Base-by-base conservation (phyloP, 2,888 invertebrate species). In the Nowickia ferox region DNA sequence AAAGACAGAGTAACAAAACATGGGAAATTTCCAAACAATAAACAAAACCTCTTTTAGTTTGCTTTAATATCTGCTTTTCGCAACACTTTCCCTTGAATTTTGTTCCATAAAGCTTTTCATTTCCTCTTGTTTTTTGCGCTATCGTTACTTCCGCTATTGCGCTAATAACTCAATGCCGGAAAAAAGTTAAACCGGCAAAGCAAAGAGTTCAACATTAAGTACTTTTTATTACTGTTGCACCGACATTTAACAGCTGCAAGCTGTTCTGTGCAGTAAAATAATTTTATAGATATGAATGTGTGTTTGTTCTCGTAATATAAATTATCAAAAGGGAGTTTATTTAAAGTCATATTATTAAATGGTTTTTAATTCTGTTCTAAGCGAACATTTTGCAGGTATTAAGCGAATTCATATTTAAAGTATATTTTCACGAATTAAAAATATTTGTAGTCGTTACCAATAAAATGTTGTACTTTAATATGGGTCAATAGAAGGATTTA, bases 71-170 rank as follows among this genome's bases (percentile, higher is more conserved):
- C 5, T 13, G 30, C 57, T 68, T 57, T 13, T 59, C 63, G 69
- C 71, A 72, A 61, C 75, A 78, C 89, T 84, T 87, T 88, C 89
- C 83, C 89, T 42, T 40, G 22, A 72, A 53, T 19, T 44, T 48
- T 42, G 53, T 42, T 61, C 9, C 44, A 65, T 65, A 90, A 89
- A 90, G 88, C 88, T 87, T 88, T 90, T 90, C 90, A 90, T 90
- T 91, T 91, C 90, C 90, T 89, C 87, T 89, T 88, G 44, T 55
- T 22, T 17, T 55, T 87, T 89, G 88, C 89, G 88, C 87, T 91
- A 91, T 90, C 90, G 89, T 87, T 90, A 89, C 88, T 89, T 90
- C 91, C 88, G 88, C 76, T 81, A 81, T 84, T 84, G 84, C 76
- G 82, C 88, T 86, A 86, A 88, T 86, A 87, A 87, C 86, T 87